phyloP scores from a whole-genome alignment of 2,113 vertebrate species.

The Athene cunicularia region DNA sequence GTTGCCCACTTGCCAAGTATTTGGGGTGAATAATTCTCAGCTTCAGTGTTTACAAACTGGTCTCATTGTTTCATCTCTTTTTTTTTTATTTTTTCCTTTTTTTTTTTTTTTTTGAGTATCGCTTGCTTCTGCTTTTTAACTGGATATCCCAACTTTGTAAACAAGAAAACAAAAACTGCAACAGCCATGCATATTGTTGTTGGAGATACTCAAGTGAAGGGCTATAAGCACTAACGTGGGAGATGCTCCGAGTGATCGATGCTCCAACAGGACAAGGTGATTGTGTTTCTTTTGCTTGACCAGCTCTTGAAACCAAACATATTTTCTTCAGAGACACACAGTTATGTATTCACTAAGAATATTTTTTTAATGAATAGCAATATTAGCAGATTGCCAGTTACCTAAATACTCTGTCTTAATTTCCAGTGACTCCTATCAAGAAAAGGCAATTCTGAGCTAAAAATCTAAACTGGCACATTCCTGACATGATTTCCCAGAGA shows the following conservation, averaged over 20 bases:
- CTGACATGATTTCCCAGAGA: not conserved
- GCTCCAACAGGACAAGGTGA: not conserved
- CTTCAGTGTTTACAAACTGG: not conserved
- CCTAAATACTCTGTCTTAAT: not conserved
- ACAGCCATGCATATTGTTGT: not conserved
- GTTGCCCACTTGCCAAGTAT: constrained; percentile 17
- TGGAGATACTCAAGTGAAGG: not conserved
- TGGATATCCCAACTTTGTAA: not conserved
- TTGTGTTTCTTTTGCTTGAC: not conserved
- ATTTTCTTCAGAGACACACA: not conserved
- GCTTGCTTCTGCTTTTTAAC: not conserved
- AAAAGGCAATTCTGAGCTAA: not conserved
- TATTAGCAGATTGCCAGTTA: not conserved
- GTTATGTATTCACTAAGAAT: not conserved
- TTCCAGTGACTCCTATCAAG: not conserved
- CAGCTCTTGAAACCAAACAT: not conserved
- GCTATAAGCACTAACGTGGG: not conserved
- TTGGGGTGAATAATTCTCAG: constrained; percentile 21
- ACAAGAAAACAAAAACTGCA: not conserved
- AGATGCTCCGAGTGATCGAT: not conserved
- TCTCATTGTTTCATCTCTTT: not conserved
- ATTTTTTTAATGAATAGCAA: not conserved
- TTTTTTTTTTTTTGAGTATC: not conserved
- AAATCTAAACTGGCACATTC: not conserved
- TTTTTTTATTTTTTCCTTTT: too few species aligned